Evolutionary conservation across 2,113 vertebrate genomes (phyloP), one percentile per base, ranked within the genome.

Genomic region (Nesogale talazaci): DNA sequence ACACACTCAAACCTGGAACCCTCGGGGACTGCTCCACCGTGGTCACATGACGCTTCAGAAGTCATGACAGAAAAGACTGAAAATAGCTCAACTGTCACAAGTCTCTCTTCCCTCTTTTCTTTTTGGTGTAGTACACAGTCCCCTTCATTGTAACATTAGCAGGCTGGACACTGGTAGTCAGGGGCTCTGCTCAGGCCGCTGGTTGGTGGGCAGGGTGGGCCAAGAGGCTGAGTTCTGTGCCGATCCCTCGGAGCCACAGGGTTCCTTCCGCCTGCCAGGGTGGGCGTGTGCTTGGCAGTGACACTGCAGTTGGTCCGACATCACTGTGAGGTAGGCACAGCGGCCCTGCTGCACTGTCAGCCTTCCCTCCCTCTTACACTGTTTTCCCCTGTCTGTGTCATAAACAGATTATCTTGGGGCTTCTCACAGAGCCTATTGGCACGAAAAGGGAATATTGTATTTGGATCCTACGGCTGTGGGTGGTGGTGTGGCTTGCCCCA

Each of bases 401-500:
- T 36, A 34, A 72, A 61, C 22, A 77, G 11, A 77, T 25, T 86
- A 85, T 69, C 29, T 15, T 81, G 17, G 67, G 25, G 27, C 91
- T 91, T 91, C 34, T 36, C 27, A 38, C 63, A 10, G 63, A 65
- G 0, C 63, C 6, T 63, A 22, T 77, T 95, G 12, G 78, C 84
- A 67, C 85, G 86, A 56, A 36, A 86, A 92, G 75, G 81, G 59
- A 79, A 23, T 2, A 6, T 9, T 22, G 36, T 70, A 14, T 15
- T 61, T 42, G 42, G 42, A 52, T 83, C 81, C 36, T 27, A 6
- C 9, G 25, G 10, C 27, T 19, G 2, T 40, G 25, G n/a, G 19
- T 14, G 3, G 27, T 1, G 0, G 0, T 69, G 46, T 12, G 0
- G 11, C 36, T 22, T 7, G 12, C 42, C 36, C 29, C 27, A 9